Conservation (phyloP, 2,113 vertebrate species). For the Mustela nigripes region DNA sequence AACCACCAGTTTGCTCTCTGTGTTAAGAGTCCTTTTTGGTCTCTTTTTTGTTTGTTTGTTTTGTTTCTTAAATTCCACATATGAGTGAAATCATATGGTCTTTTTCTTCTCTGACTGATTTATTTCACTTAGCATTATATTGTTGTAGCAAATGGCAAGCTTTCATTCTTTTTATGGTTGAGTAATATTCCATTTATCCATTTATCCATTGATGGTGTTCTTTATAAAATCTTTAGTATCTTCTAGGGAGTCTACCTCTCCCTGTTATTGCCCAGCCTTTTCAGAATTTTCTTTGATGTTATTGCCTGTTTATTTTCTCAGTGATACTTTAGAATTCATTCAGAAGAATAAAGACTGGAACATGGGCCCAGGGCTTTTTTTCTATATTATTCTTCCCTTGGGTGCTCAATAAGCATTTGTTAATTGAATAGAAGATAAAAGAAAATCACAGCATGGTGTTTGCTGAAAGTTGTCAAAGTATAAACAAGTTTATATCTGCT, state of each 20-base stretch:
- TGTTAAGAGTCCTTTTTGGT: neutral
- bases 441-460: neutral
- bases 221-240: neutral
- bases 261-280: neutral
- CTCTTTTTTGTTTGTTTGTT: neutral
- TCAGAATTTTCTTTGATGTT: neutral
- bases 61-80: neutral
- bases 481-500: neutral
- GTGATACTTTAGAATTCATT: neutral
- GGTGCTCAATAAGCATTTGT: conserved; percentile 8
- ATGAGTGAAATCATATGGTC: neutral
- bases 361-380: neutral
- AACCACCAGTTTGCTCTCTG: neutral
- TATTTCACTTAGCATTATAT: neutral
- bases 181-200: neutral
- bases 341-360: neutral
- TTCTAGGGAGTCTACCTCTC: neutral
- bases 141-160: neutral
- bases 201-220: neutral
- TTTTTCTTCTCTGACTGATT: neutral
- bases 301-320: neutral
- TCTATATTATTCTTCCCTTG: neutral
- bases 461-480: neutral
- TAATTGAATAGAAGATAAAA: neutral
- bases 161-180: neutral